These are phyloP conservation scores for Ciconia nigra DNA, from an alignment of 2,797 vertebrate species.

Conservation along the genomic window DNA sequence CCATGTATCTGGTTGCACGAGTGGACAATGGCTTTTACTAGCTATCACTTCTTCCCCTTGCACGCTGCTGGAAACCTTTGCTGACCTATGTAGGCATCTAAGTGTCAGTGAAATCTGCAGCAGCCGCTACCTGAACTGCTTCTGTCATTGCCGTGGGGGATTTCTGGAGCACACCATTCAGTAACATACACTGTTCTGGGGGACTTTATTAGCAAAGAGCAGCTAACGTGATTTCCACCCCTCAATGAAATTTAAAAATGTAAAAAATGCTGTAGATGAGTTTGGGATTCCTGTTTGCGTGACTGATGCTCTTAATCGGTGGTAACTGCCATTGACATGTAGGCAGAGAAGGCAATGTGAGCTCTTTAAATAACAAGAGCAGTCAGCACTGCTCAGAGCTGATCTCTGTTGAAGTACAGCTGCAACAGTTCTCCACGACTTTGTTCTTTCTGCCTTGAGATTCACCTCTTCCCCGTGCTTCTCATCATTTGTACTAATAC, in stretches of 20 bases:
- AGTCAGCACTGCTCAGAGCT: background rate
- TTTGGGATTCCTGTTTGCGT: background rate
- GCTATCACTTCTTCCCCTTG: background rate
- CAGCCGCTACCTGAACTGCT: background rate
- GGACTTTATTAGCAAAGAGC: background rate
- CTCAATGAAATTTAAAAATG: background rate
- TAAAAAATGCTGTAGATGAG: background rate
- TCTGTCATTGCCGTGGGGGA: background rate
- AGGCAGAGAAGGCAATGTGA: background rate
- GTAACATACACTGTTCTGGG: background rate
- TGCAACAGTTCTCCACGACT: background rate
- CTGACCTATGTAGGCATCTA: background rate
- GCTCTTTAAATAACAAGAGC: background rate
- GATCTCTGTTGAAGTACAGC: background rate
- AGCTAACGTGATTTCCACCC: background rate
- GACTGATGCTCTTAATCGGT: background rate
- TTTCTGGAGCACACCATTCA: background rate
- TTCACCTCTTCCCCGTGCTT: slow-evolving; percentile 1
- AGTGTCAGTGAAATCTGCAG: background rate
- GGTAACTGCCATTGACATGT: background rate
- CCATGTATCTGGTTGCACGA: background rate
- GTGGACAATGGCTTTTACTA: background rate
- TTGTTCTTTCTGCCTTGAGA: slow-evolving; percentile 14
- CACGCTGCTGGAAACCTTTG: background rate
- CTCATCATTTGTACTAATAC: slow-evolving; percentile 31